Evolutionary conservation across 2,888 invertebrate species (phyloP).

Genomic region (Temnothorax unifasciatus): DNA sequence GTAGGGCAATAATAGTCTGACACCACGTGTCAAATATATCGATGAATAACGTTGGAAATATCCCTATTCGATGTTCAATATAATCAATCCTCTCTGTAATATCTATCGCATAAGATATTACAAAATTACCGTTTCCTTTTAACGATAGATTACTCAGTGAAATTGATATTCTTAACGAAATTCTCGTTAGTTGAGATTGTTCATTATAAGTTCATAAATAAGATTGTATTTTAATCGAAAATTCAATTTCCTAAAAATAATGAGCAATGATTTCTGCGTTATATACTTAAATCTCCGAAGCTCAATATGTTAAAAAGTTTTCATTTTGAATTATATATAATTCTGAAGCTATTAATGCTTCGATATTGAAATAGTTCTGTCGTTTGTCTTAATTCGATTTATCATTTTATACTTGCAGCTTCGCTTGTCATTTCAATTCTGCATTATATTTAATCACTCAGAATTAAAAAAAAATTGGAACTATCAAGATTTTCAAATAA

Average conservation of each 20-base stretch:
- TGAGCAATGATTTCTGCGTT: not conserved
- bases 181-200: not conserved
- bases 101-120: not conserved
- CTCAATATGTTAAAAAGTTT: not conserved
- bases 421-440: not conserved
- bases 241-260: not conserved
- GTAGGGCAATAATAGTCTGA: not conserved
- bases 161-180: not conserved
- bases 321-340: constrained; percentile 1
- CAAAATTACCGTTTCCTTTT: not conserved
- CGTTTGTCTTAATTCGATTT: constrained; percentile 3
- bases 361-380: not conserved
- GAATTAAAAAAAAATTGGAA: not conserved
- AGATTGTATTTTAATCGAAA: not conserved
- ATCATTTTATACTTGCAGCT: not conserved
- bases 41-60: not conserved
- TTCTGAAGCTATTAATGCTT: not conserved
- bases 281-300: not conserved
- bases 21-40: not conserved
- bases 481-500: not conserved
- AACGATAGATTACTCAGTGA: not conserved
- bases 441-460: not conserved
- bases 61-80: not conserved
- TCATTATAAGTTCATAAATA: no score
- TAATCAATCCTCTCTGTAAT: not conserved